Evolutionary conservation across 2,113 vertebrate genomes (phyloP), one percentile per base, ranked within the genome.

Genomic region (Riparia riparia): DNA sequence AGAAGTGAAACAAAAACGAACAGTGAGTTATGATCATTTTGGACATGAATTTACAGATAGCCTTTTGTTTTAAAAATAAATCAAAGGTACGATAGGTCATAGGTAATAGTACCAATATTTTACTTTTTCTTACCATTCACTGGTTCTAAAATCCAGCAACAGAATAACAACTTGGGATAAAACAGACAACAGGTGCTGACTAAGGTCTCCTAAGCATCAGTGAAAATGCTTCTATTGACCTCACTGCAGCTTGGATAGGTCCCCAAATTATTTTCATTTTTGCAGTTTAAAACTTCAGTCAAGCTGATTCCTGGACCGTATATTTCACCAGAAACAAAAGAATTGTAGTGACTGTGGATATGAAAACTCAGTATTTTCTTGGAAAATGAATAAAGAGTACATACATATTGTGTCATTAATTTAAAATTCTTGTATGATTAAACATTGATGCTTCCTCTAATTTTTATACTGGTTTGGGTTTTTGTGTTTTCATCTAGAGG

Each of bases 1-100:
- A 68, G 89, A 71, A 89, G 50, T 90, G 85, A 95, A 96, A 95
- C 26, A 89, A 87, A 90, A 58, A 56, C 4, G 64, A 63, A 32
- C 51, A 70, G 57, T 26, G n/a, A 82, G 70, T 86, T 93, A 58
- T 71, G n/a, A 44, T 20, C 22, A 58, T 58, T 93, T 68, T 9
- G 17, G 28, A 54, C 31, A n/a, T 0, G 29, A 21, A 53, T 97
- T 93, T 95, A 58, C 70, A 93, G 50, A 42, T 57, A 78, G 29
- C 5, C 13, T 26, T 76, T 79, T 14, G 15, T 56, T 51, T 51
- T n/a, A 18, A 66, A 57, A 86, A 65, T 17, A 65, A 76, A 85
- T 26, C 14, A 47, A 85, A 76, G 6, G 5, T 57, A 41, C 32
- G 6, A 49, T 32, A 17, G 7, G 20, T 54, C 37, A 50, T 10